These are phyloP conservation scores for Rambutsinella grinnellia DNA, from an alignment of 2,888 invertebrate genomes.

Conservation along the genomic window DNA sequence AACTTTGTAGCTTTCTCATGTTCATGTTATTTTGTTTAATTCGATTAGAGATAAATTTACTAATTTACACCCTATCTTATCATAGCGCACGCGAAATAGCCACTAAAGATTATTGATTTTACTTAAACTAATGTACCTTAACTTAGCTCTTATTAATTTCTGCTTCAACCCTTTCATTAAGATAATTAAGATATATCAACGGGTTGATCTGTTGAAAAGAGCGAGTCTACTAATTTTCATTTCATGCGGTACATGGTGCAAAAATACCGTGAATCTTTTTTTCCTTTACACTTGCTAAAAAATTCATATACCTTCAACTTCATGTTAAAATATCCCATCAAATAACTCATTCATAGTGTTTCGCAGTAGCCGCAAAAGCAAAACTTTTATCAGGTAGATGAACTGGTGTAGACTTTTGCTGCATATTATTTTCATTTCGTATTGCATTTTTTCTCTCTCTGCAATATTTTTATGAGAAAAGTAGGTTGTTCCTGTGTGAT, in stretches of 20 bases:
- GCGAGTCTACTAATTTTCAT: slow-evolving; percentile 5
- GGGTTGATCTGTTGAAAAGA: background rate
- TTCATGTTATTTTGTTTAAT: slow-evolving; percentile 32
- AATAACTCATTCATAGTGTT: background rate
- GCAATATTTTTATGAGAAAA: too few species aligned
- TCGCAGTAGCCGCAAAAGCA: slow-evolving; percentile 6
- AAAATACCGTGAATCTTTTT: slow-evolving; percentile 15
- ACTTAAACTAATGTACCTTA: background rate
- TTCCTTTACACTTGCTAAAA: too few species aligned
- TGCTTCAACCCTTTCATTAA: background rate
- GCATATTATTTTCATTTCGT: too few species aligned
- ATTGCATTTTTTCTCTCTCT: too few species aligned
- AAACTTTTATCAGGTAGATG: slow-evolving; percentile 37
- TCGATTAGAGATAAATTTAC: slow-evolving; percentile 39
- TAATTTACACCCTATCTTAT: slow-evolving; percentile 3
- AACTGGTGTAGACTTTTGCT: slow-evolving; percentile 19
- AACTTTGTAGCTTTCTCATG: slow-evolving; percentile 30
- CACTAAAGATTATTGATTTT: slow-evolving; percentile 8
- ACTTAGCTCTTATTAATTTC: background rate
- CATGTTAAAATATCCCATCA: too few species aligned
- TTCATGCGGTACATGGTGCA: slow-evolving; percentile 35
- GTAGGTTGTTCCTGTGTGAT: too few species aligned
- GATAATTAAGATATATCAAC: slow-evolving; percentile 1
- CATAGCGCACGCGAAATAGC: slow-evolving; percentile 8
- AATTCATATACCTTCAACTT: too few species aligned